Conservation (phyloP, 1,140 invertebrate genomes). For the Ips typographus region DNA sequence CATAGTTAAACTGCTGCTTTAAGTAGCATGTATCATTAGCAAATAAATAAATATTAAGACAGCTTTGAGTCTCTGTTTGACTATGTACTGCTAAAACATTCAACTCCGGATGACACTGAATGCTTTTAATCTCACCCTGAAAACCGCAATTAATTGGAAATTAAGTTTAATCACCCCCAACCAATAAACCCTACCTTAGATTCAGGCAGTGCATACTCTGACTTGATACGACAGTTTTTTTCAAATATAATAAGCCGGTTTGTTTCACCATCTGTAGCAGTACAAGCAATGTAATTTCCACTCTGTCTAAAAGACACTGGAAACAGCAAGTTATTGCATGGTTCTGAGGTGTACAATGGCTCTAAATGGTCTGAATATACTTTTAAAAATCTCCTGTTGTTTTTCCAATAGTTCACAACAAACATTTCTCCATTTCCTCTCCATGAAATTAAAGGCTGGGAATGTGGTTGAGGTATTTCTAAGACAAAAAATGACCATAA, state of each 20-base stretch:
- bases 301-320: slow-evolving; percentile 32
- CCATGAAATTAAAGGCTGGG: slow-evolving; percentile 38
- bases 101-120: slow-evolving; percentile 38
- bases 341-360: slow-evolving; percentile 35
- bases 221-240: slow-evolving; percentile 41
- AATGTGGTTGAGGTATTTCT: slow-evolving; percentile 26
- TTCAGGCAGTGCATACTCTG: slow-evolving; percentile 28
- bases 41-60: slow-evolving; percentile 35
- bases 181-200: slow-evolving; percentile 29
- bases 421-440: slow-evolving; percentile 43
- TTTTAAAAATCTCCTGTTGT: slow-evolving; percentile 34
- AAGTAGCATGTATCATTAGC: slow-evolving; percentile 40
- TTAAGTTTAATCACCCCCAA: not conserved
- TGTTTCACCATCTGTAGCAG: slow-evolving; percentile 10
- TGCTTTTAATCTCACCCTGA: slow-evolving; percentile 34
- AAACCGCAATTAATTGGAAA: slow-evolving; percentile 17
- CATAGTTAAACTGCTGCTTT: slow-evolving; percentile 38
- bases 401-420: slow-evolving; percentile 39
- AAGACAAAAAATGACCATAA: not conserved
- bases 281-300: slow-evolving; percentile 41
- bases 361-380: slow-evolving; percentile 35
- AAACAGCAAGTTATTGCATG: slow-evolving; percentile 31
- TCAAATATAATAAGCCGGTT: slow-evolving; percentile 41
- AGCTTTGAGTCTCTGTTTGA: not conserved
- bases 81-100: slow-evolving; percentile 34